Conservation (phyloP, 2,797 vertebrate genomes). For the Phataginus tetradactyla region DNA sequence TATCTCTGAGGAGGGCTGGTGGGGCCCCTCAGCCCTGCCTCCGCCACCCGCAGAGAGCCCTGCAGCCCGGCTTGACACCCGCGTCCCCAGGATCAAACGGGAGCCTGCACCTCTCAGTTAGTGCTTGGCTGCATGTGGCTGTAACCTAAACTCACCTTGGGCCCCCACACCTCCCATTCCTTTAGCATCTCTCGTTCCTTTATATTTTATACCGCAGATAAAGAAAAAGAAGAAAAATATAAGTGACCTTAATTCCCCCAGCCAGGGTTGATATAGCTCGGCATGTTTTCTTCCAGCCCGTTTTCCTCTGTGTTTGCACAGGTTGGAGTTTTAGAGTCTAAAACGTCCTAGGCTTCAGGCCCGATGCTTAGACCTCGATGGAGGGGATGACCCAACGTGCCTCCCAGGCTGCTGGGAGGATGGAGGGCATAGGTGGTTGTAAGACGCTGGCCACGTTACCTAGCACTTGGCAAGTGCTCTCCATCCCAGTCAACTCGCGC, state of each 20-base stretch:
- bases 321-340: neutral
- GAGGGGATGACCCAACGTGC: accelerated
- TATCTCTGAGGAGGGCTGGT: neutral
- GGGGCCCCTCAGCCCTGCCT: neutral
- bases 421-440: accelerated
- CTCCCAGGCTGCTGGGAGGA: neutral
- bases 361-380: accelerated
- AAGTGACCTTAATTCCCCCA: neutral
- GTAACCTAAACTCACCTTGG: neutral
- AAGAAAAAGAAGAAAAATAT: neutral
- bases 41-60: neutral
- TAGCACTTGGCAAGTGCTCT: neutral
- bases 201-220: neutral
- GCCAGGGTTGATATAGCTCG: neutral
- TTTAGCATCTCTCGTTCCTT: neutral
- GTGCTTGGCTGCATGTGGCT: neutral
- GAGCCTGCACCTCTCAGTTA: neutral
- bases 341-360: neutral
- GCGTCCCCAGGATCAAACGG: neutral
- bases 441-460: neutral
- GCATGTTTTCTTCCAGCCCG: neutral
- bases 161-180: neutral
- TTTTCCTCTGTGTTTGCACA: neutral
- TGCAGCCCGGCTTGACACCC: neutral
- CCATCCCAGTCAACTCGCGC: neutral